A percentile compares a stretch with the other conserved stretches of the same genome.
Conservation (phyloP, 2,888 invertebrate genomes). For the Scelioninae gen. 1 region DNA sequence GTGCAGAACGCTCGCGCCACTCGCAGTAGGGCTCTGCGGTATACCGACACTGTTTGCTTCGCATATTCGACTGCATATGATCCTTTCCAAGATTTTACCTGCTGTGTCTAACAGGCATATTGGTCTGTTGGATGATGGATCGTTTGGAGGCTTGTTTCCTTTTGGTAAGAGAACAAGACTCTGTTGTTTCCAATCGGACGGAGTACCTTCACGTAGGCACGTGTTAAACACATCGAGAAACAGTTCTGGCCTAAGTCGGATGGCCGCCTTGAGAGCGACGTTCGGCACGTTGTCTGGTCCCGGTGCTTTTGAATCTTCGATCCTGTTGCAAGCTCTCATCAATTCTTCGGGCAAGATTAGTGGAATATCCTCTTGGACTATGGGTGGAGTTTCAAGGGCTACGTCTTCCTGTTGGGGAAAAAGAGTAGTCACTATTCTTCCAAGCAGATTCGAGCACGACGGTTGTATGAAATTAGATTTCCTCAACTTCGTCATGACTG, state of each 20-base stretch:
- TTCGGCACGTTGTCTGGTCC: slow-evolving; percentile 10
- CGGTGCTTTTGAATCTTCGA: slow-evolving; percentile 23
- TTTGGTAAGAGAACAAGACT: slow-evolving; percentile 42
- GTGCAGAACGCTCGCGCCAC: no score
- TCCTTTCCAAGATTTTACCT: slow-evolving; percentile 35
- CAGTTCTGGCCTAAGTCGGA: no score
- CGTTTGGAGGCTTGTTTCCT: slow-evolving; percentile 41
- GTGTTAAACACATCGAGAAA: slow-evolving; percentile 16
- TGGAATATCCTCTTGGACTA: slow-evolving; percentile 11
- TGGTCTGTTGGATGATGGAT: slow-evolving; percentile 34
- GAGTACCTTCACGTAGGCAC: slow-evolving; percentile 38
- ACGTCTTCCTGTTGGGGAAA: slow-evolving; percentile 1
- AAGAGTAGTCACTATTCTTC: slow-evolving; percentile 7
- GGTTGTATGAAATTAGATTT: slow-evolving; percentile 32
- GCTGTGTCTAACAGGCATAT: slow-evolving; percentile 39
- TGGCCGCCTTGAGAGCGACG: not conserved
- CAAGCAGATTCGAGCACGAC: not conserved
- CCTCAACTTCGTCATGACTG: slow-evolving; percentile 65
- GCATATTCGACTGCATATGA: slow-evolving; percentile 23
- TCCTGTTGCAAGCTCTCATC: slow-evolving; percentile 35
- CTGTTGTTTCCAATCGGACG: slow-evolving; percentile 47
- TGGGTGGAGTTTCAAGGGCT: not conserved
- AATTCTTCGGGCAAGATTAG: slow-evolving; percentile 42
- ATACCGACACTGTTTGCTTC: no score
- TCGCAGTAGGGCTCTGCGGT: no score